Conservation (phyloP, 2,113 vertebrate species). For the Glareola pratincola region DNA sequence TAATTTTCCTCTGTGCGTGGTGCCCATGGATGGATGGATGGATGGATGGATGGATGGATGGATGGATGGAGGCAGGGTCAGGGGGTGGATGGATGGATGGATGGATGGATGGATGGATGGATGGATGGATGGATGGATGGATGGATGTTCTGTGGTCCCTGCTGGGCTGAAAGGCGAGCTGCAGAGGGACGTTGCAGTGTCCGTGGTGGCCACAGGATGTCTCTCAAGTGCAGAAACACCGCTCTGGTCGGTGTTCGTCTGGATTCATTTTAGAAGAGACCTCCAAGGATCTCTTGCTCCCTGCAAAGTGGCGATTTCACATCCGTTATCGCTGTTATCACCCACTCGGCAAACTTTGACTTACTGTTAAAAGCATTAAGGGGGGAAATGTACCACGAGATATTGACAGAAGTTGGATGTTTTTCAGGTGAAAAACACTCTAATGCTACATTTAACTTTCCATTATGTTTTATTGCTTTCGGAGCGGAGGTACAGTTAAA, state of each 20-base stretch:
- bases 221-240: slow-evolving; percentile 30
- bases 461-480: not conserved
- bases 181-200: not conserved
- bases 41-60: too few species aligned
- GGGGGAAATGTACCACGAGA: not conserved
- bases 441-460: not conserved
- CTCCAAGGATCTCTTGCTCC: not conserved
- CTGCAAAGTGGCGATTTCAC: fast-evolving
- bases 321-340: fast-evolving
- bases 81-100: too few species aligned
- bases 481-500: not conserved
- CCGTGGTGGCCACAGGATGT: slow-evolving; percentile 30
- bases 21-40: not conserved
- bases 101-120: too few species aligned
- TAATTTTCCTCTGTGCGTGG: not conserved
- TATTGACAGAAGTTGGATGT: fast-evolving
- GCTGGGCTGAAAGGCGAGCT: not conserved
- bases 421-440: not conserved
- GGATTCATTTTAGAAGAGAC: not conserved
- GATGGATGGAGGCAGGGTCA: too few species aligned
- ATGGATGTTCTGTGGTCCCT: not conserved
- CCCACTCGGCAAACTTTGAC: fast-evolving
- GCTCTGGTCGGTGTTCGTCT: not conserved
- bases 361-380: not conserved
- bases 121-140: too few species aligned